Percentiles rank a stretch among this genome's conserved stretches.
Conservation (phyloP, 2,797 vertebrate genomes). For the Gobionotothen gibberifrons region DNA sequence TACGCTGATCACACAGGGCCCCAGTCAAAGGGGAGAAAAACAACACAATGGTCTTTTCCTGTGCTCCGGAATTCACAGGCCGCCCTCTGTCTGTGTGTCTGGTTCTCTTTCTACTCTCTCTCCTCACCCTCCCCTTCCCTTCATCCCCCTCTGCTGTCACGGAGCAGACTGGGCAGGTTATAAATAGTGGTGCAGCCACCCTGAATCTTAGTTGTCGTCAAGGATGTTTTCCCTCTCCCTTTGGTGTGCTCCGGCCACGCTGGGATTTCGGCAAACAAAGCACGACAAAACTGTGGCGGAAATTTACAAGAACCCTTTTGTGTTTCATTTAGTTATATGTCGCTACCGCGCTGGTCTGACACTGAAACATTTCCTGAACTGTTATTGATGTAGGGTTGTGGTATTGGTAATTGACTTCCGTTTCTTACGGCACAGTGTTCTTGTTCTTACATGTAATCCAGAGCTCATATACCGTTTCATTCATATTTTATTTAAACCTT, state of each 20-base stretch:
- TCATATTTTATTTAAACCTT: neutral
- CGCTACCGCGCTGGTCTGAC: slow-evolving; percentile 29
- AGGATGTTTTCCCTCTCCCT: slow-evolving; percentile 72
- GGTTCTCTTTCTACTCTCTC: slow-evolving; percentile 2
- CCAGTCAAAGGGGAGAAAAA: slow-evolving; percentile 49
- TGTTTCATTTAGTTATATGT: slow-evolving; percentile 13
- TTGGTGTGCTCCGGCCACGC: slow-evolving; percentile 50
- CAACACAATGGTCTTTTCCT: slow-evolving; percentile 73
- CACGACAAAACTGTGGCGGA: slow-evolving; percentile 52
- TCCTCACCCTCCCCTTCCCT: slow-evolving; percentile 34
- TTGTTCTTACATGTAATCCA: neutral
- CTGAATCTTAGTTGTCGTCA: slow-evolving; percentile 75
- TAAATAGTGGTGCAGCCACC: slow-evolving; percentile 82
- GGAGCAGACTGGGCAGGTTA: slow-evolving; percentile 76
- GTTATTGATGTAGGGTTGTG: slow-evolving; percentile 10
- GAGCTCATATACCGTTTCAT: neutral
- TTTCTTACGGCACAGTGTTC: slow-evolving; percentile 10
- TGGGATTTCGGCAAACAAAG: slow-evolving; percentile 62
- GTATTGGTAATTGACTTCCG: slow-evolving; percentile 23
- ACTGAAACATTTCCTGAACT: slow-evolving; percentile 49
- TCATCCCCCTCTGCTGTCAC: slow-evolving; percentile 71
- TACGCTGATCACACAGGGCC: slow-evolving; percentile 57
- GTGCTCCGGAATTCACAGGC: slow-evolving; percentile 72
- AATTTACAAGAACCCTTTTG: slow-evolving; percentile 45
- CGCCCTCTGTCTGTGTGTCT: slow-evolving; percentile 54